A percentile compares a stretch with the other conserved stretches of the same genome.
Evolutionary conservation across 2,888 invertebrate species (phyloP).

Genomic region (Eumerus sabulonum): DNA sequence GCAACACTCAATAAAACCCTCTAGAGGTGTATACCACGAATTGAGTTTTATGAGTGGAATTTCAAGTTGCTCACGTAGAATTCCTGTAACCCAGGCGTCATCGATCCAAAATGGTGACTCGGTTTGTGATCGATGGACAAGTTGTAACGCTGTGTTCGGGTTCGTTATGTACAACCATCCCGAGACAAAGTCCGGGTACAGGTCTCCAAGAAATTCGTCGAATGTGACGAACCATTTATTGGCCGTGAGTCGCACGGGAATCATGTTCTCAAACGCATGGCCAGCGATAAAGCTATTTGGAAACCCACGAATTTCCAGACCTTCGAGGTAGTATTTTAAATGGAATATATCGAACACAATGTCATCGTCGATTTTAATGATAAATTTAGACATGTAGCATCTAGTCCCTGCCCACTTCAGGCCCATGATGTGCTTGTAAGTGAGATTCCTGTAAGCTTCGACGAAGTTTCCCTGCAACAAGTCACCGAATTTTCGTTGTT

Average conservation of each 20-base stretch:
- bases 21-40: slow-evolving; percentile 84
- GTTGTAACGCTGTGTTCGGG: slow-evolving; percentile 81
- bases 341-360: slow-evolving; percentile 85
- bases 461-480: slow-evolving; percentile 87
- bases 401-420: slow-evolving; percentile 85
- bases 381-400: slow-evolving; percentile 82
- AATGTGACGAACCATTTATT: slow-evolving; percentile 90
- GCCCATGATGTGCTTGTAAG: slow-evolving; percentile 91
- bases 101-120: slow-evolving; percentile 94
- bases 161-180: slow-evolving; percentile 92
- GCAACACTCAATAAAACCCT: slow-evolving; percentile 87
- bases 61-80: slow-evolving; percentile 82
- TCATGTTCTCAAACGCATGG: slow-evolving; percentile 83
- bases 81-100: slow-evolving; percentile 91
- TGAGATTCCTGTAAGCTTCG: slow-evolving; percentile 89
- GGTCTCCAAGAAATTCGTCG: slow-evolving; percentile 82
- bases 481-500: slow-evolving; percentile 84
- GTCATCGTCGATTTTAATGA: slow-evolving; percentile 91
- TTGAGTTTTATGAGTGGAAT: slow-evolving; percentile 82
- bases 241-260: slow-evolving; percentile 83
- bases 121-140: slow-evolving; percentile 81
- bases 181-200: slow-evolving; percentile 88
- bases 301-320: slow-evolving; percentile 74
- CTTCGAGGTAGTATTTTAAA: slow-evolving; percentile 79
- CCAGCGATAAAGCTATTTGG: slow-evolving; percentile 81